phyloP scores from a whole-genome alignment of 2,888 invertebrate genomes.

The Odontocolon sp. region DNA sequence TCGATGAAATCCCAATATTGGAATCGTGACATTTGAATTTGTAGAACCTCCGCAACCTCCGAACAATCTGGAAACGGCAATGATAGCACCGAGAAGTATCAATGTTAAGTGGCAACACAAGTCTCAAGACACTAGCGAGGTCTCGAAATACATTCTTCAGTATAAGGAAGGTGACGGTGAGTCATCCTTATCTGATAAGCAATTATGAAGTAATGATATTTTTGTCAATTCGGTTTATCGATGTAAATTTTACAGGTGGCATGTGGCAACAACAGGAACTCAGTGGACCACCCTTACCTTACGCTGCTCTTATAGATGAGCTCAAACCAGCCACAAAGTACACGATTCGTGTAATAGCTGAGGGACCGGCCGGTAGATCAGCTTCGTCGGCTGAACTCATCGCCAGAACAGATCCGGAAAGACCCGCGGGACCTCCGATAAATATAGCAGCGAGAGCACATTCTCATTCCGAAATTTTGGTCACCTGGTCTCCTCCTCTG shows the following conservation, averaged over 20 bases:
- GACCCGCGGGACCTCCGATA: slow-evolving; percentile 87
- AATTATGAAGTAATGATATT: no score
- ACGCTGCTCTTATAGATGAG: slow-evolving; percentile 86
- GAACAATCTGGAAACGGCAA: slow-evolving; percentile 85
- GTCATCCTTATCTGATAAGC: neutral
- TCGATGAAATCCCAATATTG: neutral
- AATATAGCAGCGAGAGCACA: slow-evolving; percentile 86
- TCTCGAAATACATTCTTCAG: slow-evolving; percentile 87
- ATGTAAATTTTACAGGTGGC: slow-evolving; percentile 72
- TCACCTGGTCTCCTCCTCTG: slow-evolving; percentile 89
- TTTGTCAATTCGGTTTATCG: no score
- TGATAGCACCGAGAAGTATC: slow-evolving; percentile 87
- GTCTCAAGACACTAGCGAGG: slow-evolving; percentile 86
- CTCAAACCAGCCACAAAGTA: slow-evolving; percentile 88
- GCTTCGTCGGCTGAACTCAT: slow-evolving; percentile 85
- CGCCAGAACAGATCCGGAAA: slow-evolving; percentile 86
- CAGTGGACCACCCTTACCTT: slow-evolving; percentile 84
- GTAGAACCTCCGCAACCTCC: slow-evolving; percentile 89
- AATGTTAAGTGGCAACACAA: slow-evolving; percentile 90
- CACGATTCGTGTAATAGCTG: slow-evolving; percentile 87
- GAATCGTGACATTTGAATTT: neutral
- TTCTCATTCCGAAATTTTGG: slow-evolving; percentile 87
- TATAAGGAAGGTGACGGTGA: slow-evolving; percentile 84
- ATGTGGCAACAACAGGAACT: slow-evolving; percentile 87
- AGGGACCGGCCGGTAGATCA: slow-evolving; percentile 88